Base-by-base conservation (phyloP, 2,113 vertebrate species). In the Pedionomus torquatus region DNA sequence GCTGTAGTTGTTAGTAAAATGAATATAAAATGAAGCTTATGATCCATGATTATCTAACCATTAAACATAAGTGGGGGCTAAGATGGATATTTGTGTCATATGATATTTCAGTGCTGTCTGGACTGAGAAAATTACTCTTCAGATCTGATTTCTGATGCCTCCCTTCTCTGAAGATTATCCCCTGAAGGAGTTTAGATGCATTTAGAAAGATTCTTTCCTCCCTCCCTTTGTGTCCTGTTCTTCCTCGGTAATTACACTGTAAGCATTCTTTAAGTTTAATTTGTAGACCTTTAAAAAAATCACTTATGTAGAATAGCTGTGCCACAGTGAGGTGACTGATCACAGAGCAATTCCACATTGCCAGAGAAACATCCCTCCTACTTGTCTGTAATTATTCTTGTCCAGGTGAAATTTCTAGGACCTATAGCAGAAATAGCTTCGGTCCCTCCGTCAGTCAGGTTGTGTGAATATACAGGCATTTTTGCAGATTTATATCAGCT, bases 11-110 rank as follows among this genome's bases (percentile, higher is more conserved):
- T 94, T 97, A 95, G 94, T 97, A 97, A 96, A 98, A 96, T 96
- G n/a, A n/a, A n/a, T n/a, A n/a, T n/a, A n/a, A n/a, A n/a, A n/a
- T n/a, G n/a, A n/a, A n/a, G n/a, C 92, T 97, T 97, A 97, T 85
- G 91, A 97, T 85, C 93, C 83, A 60, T 97, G 87, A 97, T 98
- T 97, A 97, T 93, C 79, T 95, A 97, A 66, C 94, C 93, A 95
- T 97, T 96, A 97, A 97, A 92, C 35, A 12, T 90, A 96, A 96
- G 93, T 93, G 95, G 80, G 86, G 88, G 82, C 84, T 97, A 96
- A 96, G 91, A 91, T 90, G 65, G 51, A 31, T 93, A 66, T 91
- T 83, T 87, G 64, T 93, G 93, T 96, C 83, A 49, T 95, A 94
- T 96, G 89, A 87, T 93, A 65, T 90, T 96, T 90, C 69, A 60